Evolutionary conservation across 2,888 invertebrate genomes (phyloP).

Genomic region (Myopa tessellatipennis): DNA sequence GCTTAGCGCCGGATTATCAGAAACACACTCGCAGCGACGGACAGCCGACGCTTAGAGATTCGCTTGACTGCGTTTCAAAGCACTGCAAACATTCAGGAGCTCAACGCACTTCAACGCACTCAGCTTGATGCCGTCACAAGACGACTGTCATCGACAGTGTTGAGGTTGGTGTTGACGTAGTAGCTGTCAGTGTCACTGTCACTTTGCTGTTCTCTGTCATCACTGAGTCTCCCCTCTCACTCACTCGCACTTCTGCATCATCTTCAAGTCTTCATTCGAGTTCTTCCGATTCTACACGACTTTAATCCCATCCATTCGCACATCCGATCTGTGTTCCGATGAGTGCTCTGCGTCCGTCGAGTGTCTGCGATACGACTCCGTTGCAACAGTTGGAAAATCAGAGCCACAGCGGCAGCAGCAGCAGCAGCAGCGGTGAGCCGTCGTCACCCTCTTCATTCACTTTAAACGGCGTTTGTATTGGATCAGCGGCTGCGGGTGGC

Average conservation of each 20-base stretch:
- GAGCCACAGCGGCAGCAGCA: slow-evolving; percentile 49
- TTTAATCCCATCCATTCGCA: background rate
- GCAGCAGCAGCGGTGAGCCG: slow-evolving; percentile 57
- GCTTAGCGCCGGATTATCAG: slow-evolving; percentile 32
- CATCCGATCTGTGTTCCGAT: slow-evolving; percentile 41
- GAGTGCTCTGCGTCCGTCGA: slow-evolving; percentile 57
- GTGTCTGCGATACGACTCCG: slow-evolving; percentile 61
- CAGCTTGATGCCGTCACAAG: background rate
- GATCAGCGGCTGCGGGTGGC: slow-evolving; percentile 38
- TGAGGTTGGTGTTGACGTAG: background rate
- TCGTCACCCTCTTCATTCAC: slow-evolving; percentile 56
- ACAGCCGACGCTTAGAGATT: too few species aligned
- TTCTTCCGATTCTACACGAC: background rate
- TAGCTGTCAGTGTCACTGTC: background rate
- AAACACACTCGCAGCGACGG: background rate
- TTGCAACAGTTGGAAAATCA: slow-evolving; percentile 60
- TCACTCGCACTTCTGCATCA: background rate
- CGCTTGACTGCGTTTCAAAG: too few species aligned
- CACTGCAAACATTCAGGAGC: too few species aligned
- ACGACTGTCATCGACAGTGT: background rate
- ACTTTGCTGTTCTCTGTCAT: background rate
- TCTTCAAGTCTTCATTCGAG: background rate
- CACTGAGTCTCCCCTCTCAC: background rate
- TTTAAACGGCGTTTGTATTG: slow-evolving; percentile 45
- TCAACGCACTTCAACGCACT: background rate